Percentiles rank a stretch among this genome's conserved stretches.
phyloP scores from a whole-genome alignment of 2,888 invertebrate genomes.

The Acleris literana region DNA sequence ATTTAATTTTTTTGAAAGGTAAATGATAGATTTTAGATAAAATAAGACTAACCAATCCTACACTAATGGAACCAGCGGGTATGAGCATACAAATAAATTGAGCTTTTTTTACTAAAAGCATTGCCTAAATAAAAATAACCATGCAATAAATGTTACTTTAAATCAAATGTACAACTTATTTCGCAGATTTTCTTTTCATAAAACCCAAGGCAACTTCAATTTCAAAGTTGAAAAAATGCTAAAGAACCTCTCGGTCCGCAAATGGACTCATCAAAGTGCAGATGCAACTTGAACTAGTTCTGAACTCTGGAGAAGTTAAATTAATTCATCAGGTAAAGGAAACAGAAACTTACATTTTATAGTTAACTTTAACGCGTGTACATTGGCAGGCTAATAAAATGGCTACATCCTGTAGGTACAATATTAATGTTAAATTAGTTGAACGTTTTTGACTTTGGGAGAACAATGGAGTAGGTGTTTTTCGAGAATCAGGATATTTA shows the following conservation, averaged over 20 bases:
- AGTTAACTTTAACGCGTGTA: not conserved
- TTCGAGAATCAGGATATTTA: too few species aligned
- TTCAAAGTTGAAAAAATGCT: constrained; percentile 31
- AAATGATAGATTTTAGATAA: too few species aligned
- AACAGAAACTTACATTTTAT: constrained; percentile 8
- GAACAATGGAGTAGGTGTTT: too few species aligned
- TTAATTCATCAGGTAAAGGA: constrained; percentile 26
- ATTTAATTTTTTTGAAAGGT: too few species aligned
- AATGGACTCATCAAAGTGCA: constrained; percentile 38
- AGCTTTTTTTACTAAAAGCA: too few species aligned
- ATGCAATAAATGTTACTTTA: not conserved
- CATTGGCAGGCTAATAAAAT: not conserved
- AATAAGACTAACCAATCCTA: too few species aligned
- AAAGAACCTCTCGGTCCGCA: constrained; percentile 18
- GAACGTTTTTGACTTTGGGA: too few species aligned
- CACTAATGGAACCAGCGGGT: too few species aligned
- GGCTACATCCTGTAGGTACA: too few species aligned
- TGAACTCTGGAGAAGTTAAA: constrained; percentile 12
- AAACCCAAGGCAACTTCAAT: constrained; percentile 25
- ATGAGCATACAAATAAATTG: too few species aligned
- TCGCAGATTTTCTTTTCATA: not conserved
- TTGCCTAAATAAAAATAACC: too few species aligned
- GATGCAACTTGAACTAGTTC: constrained; percentile 36
- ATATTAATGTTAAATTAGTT: too few species aligned
- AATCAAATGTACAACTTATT: not conserved